Conservation (phyloP, 2,888 invertebrate genomes). For the Dolichomitus sp. region DNA sequence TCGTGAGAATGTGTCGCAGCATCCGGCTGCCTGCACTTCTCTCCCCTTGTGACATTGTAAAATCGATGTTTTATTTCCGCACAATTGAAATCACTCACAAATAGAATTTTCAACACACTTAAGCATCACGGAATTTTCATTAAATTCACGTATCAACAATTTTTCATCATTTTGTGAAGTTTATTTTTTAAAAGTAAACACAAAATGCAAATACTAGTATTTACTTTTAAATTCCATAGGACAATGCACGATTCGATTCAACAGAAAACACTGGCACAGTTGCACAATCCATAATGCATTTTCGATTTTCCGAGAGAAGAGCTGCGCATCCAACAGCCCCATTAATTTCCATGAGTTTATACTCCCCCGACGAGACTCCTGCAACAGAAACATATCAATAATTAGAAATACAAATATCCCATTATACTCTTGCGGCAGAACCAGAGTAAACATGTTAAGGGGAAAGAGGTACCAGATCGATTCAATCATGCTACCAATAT, state of each 20-base stretch:
- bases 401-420: slow-evolving; percentile 15
- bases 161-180: background rate
- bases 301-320: background rate
- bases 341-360: slow-evolving; percentile 28
- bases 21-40: slow-evolving; percentile 62
- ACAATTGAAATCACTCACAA: background rate
- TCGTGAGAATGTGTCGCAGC: slow-evolving; percentile 72
- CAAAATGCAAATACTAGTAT: background rate
- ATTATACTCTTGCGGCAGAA: background rate
- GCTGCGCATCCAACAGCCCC: background rate
- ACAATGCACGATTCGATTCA: background rate
- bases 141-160: slow-evolving; percentile 2
- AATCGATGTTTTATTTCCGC: background rate
- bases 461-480: background rate
- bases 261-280: background rate
- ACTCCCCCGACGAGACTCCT: slow-evolving; percentile 4
- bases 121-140: slow-evolving; percentile 1
- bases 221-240: background rate
- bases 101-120: background rate
- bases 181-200: background rate
- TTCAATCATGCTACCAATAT: background rate
- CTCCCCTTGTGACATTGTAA: slow-evolving; percentile 46
- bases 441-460: background rate
- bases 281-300: slow-evolving; percentile 23
- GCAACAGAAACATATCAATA: slow-evolving; percentile 35